phyloP scores from a whole-genome alignment of 2,113 vertebrate species.

The Mugil cephalus region DNA sequence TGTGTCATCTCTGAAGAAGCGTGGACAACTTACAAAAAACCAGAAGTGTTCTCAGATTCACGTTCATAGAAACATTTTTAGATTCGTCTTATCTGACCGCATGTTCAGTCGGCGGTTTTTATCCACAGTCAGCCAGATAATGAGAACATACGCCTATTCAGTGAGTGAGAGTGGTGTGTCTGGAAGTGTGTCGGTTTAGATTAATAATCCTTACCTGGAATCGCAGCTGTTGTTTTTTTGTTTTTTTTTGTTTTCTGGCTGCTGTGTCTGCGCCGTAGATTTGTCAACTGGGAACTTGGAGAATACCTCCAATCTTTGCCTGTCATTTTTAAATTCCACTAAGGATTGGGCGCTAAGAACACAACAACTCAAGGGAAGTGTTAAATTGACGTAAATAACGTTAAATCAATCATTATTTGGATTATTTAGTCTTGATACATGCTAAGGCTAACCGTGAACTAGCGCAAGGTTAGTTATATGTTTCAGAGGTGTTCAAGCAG shows the following conservation, averaged over 20 bases:
- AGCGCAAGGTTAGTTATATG: too few species aligned
- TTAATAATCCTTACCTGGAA: slow-evolving; percentile 5
- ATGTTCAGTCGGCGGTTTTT: slow-evolving; percentile 2
- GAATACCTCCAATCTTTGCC: neutral
- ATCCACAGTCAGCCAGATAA: slow-evolving; percentile 14
- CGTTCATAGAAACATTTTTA: neutral
- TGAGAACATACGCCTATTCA: neutral
- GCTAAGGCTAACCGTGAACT: too few species aligned
- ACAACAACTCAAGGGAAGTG: too few species aligned
- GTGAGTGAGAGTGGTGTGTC: neutral
- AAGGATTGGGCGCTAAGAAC: too few species aligned
- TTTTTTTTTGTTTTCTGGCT: too few species aligned
- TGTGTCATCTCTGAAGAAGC: slow-evolving; percentile 8
- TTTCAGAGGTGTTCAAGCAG: too few species aligned
- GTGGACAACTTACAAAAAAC: slow-evolving; percentile 19
- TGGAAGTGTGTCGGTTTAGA: slow-evolving; percentile 1
- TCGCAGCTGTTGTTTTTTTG: neutral
- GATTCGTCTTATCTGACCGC: slow-evolving; percentile 20
- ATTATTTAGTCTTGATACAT: too few species aligned
- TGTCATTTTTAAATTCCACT: too few species aligned
- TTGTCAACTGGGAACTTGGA: neutral
- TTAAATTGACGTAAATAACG: too few species aligned
- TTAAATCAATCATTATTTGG: too few species aligned
- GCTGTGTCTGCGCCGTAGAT: neutral
- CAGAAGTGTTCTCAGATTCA: neutral